Evolutionary conservation across 2,888 invertebrate genomes (phyloP), one percentile per base, ranked within the genome.

Genomic region (Melangyna quadrimaculata): DNA sequence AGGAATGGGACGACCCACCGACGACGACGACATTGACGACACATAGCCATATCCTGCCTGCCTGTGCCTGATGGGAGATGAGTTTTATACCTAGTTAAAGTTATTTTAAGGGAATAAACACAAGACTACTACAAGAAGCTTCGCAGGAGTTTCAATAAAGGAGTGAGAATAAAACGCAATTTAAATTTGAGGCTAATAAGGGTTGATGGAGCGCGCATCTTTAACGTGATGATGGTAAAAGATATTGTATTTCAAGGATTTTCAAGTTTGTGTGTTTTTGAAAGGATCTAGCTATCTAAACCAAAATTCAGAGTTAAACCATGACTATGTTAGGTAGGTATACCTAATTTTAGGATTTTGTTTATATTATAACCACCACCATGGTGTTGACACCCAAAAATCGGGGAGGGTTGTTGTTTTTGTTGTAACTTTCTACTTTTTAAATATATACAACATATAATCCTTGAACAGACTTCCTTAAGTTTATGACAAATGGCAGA

Each of bases 401-500:
- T 37, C 53, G 37, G 19, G 4, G 37, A 12, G 35, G 48, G 59
- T 37, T 17, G n/a, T 55, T 61, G 63, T 45, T 32, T 6, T 32
- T 29, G 27, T 43, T 8, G 6, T 22, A 27, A 24, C 8, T 27
- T 27, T 24, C 51, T 24, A 24, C 24, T 67, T 57, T 53, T 69
- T 77, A n/a, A n/a, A n/a, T n/a, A n/a, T n/a, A n/a, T n/a, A n/a
- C n/a, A n/a, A n/a, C n/a, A n/a, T n/a, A 72, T 84, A 79, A 77
- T 80, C 79, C 79, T 70, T 35, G 27, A 35, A 67, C 29, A 72
- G 69, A 67, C 67, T 63, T 72, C 37, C 80, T 80, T 77, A 69
- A 84, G 80, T 84, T 84, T 80, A 84, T 84, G 84, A 84, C 80
- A 72, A 80, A 84, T 84, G 72, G 84, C 43, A 32, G 48, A 72